phyloP scores from a whole-genome alignment of 2,797 vertebrate genomes.

The Falco peregrinus region DNA sequence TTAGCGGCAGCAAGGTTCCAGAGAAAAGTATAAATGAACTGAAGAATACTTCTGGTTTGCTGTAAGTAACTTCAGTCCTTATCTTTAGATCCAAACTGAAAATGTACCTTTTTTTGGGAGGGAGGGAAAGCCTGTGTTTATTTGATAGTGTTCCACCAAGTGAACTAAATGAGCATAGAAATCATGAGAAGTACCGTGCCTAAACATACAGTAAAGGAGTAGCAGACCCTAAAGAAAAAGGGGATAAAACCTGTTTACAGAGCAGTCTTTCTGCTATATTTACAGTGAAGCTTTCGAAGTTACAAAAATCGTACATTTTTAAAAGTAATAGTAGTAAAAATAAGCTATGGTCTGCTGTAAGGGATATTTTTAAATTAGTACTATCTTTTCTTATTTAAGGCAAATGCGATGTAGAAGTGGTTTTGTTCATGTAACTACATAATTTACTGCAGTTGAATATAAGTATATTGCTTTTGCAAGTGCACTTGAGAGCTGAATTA shows the following conservation, averaged over 20 bases:
- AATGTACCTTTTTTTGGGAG: not conserved
- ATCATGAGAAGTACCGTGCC: not conserved
- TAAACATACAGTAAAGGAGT: not conserved
- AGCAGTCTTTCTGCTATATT: not conserved
- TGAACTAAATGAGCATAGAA: not conserved
- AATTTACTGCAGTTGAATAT: not conserved
- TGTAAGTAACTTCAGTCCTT: constrained; percentile 83
- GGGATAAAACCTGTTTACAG: not conserved
- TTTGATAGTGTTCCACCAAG: not conserved
- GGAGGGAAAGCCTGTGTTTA: not conserved
- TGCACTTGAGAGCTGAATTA: not conserved
- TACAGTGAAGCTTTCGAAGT: not conserved
- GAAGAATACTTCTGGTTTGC: constrained; percentile 90
- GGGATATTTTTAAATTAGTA: not conserved
- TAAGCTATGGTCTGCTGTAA: not conserved
- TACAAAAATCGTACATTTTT: not conserved
- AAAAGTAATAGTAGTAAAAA: not conserved
- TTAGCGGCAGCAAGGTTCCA: constrained; percentile 94
- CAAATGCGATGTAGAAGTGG: not conserved
- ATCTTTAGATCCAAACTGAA: not conserved
- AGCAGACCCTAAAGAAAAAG: not conserved
- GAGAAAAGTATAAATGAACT: constrained; percentile 94
- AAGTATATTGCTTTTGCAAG: not conserved
- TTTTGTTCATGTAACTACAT: not conserved
- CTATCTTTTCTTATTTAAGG: not conserved